Evolutionary conservation across 1,140 invertebrate genomes (phyloP), one percentile per base, ranked within the genome.

Genomic region (Monomorium pharaonis): DNA sequence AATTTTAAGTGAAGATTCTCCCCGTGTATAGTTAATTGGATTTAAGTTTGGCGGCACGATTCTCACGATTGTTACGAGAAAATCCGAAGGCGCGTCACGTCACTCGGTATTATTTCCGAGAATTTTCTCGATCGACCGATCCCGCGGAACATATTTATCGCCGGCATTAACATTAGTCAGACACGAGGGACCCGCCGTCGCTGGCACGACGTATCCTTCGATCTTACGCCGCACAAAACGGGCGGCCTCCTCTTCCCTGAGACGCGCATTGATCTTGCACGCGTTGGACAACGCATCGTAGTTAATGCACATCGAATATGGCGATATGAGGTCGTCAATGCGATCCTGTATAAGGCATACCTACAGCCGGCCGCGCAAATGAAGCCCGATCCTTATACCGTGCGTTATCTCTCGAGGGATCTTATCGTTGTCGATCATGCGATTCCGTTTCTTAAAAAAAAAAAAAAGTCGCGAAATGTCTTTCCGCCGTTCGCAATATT

Each of bases 321-420:
- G 58, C 16, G 54, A 74, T 60, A 70, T 75, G 56, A 60, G 63
- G 33, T 30, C 37, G 44, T 63, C 85, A 60, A 75, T 76, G 83
- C 67, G 65, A 86, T 77, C 10, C 76, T 84, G 56, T 84, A 67
- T 85, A 83, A 78, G 80, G 83, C 42, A n/a, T 54, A 18, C 76
- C 44, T 81, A 72, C 77, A 62, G 27, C 37, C 74, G 70, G 51
- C 86, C 33, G 86, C 62, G 51, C 87, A 88, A 86, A 89, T 76
- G 77, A 86, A 86, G 69, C 87, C n/a, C 88, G 21, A 70, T 58
- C 91, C 85, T 88, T 92, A 88, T 90, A 90, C 62, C 24, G 14
- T 21, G 18, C 24, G 18, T 44, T 70, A 70, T 58, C 24, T 70
- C 49, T 33, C 33, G 51, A 37, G 33, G 16, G 63, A 80, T 80